Evolutionary conservation across 2,113 vertebrate species (phyloP).

Genomic region (Gorsachius goisagi): DNA sequence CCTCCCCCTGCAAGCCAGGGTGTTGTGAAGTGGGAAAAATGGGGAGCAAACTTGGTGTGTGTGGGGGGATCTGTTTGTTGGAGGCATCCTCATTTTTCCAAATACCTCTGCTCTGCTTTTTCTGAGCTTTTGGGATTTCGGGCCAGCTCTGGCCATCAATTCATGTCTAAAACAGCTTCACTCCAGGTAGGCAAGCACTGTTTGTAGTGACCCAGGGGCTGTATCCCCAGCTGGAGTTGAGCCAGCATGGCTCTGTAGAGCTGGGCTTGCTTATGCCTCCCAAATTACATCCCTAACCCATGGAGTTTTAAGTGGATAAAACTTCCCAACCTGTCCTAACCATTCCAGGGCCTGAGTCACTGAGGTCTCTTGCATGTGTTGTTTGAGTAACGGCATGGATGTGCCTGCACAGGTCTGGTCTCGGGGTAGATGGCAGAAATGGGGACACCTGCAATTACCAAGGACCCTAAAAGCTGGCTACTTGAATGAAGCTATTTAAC

Average conservation of each 20-base stretch:
- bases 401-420: rapidly evolving
- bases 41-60: neutral
- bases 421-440: neutral
- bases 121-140: neutral
- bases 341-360: neutral
- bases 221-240: rapidly evolving
- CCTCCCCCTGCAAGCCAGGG: neutral
- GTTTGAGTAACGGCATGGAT: neutral
- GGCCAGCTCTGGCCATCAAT: neutral
- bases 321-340: neutral
- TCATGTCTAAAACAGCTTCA: rapidly evolving
- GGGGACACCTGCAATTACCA: neutral
- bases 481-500: neutral
- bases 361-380: neutral
- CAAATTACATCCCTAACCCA: neutral
- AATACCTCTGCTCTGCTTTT: neutral
- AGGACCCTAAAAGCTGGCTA: neutral
- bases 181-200: rapidly evolving
- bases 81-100: neutral
- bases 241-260: neutral
- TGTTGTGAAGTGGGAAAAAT: rapidly evolving
- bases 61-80: neutral
- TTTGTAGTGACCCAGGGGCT: neutral
- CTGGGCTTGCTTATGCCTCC: neutral
- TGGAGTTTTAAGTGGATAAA: neutral